Evolutionary conservation across 35 echinoderm and acorn worm genomes (phyloP), one percentile per base, ranked within the genome.

Genomic region (Heliocidaris tuberculata): DNA sequence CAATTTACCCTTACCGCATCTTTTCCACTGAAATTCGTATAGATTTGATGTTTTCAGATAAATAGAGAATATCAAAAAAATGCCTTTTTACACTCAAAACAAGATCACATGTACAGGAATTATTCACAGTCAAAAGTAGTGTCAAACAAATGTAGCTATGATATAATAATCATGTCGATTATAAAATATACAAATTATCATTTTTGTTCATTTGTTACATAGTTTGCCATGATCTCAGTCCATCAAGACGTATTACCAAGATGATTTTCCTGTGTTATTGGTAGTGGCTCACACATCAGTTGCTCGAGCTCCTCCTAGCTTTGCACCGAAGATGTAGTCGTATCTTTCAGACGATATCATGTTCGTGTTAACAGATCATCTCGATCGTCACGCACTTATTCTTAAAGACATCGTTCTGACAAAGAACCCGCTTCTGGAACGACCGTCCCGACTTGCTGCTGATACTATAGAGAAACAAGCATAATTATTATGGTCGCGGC

Each of bases 41-140:
- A 47, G 31, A 47, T 93, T 93, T 93, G 91, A 48, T 48, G 91
- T 93, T 52, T 93, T 59, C 87, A 89, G 87, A n/a, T 89, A 89
- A 47, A 89, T 93, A 52, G 27, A 93, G 50, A 93, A 93, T 56
- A 93, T 56, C 31, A 91, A 93, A 93, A 93, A 93, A n/a, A 13
- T 59, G n/a, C 3, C 30, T 93, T 93, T 93, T 30, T 93, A 56
- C 27, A 93, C 47, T 93, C 91, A 48, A 93, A 48, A 42, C 29
- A 52, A 93, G 47, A 52, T 59, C 48, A 93, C 31, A 93, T 93
- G 27, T 93, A 93, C 91, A 93, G 16, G 91, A 93, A 49, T 21
- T 93, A 93, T 93, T 93, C 91, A 93, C 91, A 93, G 15, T 93
- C 91, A 93, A 93, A 93, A 52, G 89, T 49, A 93, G 16, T 42